phyloP scores from a whole-genome alignment of 2,797 vertebrate species.

The Spinus olivaceus region DNA sequence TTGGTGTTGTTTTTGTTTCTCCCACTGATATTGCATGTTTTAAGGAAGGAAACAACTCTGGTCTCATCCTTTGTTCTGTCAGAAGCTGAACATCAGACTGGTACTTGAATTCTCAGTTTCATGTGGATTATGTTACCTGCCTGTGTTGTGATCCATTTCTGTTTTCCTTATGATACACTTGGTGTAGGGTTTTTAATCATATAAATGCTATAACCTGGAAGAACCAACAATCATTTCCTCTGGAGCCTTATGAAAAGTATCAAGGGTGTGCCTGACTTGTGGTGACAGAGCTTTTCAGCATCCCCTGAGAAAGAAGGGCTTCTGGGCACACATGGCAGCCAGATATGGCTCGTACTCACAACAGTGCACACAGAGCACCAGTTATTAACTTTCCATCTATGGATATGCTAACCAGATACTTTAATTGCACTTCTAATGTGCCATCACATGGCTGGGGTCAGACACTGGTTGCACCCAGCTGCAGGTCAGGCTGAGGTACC shows the following conservation, averaged over 20 bases:
- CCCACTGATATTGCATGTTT: not conserved
- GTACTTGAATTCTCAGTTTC: constrained; percentile 13
- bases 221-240: constrained; percentile 64
- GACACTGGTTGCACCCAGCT: not conserved
- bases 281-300: constrained; percentile 71
- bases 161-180: constrained; percentile 8
- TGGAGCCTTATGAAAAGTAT: constrained; percentile 61
- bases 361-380: not conserved
- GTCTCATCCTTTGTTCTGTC: not conserved
- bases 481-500: constrained; percentile 21
- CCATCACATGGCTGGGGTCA: constrained; percentile 32
- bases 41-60: not conserved
- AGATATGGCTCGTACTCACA: not conserved
- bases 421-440: constrained; percentile 21
- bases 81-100: not conserved
- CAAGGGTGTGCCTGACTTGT: constrained; percentile 58
- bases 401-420: constrained; percentile 28
- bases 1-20: not conserved
- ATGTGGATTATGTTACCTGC: constrained; percentile 20
- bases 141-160: not conserved
- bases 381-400: constrained; percentile 7
- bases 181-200: not conserved
- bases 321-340: constrained; percentile 68
- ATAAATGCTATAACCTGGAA: constrained; percentile 36
- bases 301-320: constrained; percentile 33